Conservation (phyloP, 2,888 invertebrate genomes). For the Branchipolynoe longqiensis region DNA sequence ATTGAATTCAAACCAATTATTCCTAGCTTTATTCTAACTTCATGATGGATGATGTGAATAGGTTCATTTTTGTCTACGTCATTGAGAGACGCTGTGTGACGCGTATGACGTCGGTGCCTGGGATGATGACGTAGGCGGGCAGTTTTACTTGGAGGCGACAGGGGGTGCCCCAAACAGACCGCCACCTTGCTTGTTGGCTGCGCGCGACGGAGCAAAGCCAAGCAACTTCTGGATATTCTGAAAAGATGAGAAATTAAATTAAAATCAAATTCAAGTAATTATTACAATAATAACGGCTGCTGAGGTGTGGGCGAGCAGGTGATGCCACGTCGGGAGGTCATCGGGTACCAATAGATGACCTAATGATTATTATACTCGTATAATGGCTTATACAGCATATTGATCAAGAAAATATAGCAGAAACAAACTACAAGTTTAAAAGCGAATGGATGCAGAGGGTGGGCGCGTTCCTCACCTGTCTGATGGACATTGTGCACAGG, state of each 20-base stretch:
- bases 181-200: conserved; percentile 94
- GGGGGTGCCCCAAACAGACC: conserved; percentile 79
- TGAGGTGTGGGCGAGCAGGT: no score
- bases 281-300: background rate
- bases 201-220: conserved; percentile 97
- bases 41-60: background rate
- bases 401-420: no score
- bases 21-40: background rate
- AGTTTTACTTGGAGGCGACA: conserved; percentile 64
- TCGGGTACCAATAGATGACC: no score
- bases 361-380: no score
- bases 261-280: background rate
- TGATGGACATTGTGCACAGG: conserved; percentile 99
- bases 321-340: no score
- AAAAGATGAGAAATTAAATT: conserved; percentile 35
- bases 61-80: no score
- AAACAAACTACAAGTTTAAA: no score
- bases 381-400: no score
- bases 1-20: background rate
- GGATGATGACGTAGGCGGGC: background rate
- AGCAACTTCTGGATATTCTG: conserved; percentile 98
- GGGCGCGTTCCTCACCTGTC: conserved; percentile 85
- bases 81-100: no score
- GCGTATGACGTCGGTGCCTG: no score
- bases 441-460: background rate